Evolutionary conservation across 1,140 invertebrate species (phyloP), one percentile per base, ranked within the genome.

Genomic region (Meloidogyne floridensis): DNA sequence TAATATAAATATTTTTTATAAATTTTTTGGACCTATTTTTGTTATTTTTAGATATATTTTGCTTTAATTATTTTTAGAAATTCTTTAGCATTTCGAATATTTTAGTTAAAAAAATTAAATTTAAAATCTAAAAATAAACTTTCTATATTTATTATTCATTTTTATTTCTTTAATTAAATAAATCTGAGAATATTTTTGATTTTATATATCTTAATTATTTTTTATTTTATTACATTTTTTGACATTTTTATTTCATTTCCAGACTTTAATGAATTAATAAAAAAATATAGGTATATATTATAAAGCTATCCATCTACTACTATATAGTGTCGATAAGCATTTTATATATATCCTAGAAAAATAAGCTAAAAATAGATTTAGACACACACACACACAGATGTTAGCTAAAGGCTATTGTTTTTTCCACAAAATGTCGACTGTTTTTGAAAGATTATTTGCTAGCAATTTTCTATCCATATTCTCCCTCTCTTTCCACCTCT

Each of bases 361-460:
- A 13, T 20, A 47, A 43, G 20, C 53, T 65, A 65, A 65, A 65
- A 65, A 65, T 65, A 65, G 59, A 65, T 7, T 18, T 8, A 65
- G 59, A 65, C 59, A 65, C 59, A 65, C n/a, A 65, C 10, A 13
- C 0, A 20, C 6, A 43, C 13, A 9, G 11, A 9, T 51, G 11
- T 73, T 18, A 73, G 5, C n/a, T 43, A 73, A 73, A 73, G 13
- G 72, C 42, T 47, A 73, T 9, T 73, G 5, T 72, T 72, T 43
- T n/a, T n/a, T 72, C 11, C 5, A 5, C 15, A 0, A 18, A 42
- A 18, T 47, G 42, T 15, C 18, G 15, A 18, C 18, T 73, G 15
- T 73, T 42, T 47, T 18, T 42, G 5, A 7, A 73, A 73, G 15
- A 15, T 8, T 72, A 13, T 72, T 32, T 32, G 20, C 13, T 8